Base-by-base conservation (phyloP, 2,888 invertebrate genomes). In the Sinohyriopsis cumingii region DNA sequence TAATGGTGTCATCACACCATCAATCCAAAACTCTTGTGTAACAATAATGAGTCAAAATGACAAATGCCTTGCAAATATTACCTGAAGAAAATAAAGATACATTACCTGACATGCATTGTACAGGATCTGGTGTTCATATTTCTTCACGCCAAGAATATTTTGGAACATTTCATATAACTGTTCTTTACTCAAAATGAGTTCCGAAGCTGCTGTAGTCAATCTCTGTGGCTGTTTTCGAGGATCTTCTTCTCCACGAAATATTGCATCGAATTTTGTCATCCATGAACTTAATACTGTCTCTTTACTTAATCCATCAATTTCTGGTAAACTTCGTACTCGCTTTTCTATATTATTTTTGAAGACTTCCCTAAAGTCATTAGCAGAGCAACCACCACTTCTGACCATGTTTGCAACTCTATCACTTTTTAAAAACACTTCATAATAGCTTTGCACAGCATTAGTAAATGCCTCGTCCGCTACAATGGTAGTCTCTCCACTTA, bases 131-230 rank as follows among this genome's bases (percentile, higher is more conserved):
- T 99, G 99, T 91, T 99, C 99, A 91, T 99, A 99, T 91, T 99
- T 99, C 92, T 99, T 99, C 68, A 99, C 96, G 68, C 95, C 95
- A 75, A 99, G 92, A 83, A 99, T 98, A 91, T 98, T 98, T 91
- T 99, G 99, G 91, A 99, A 99, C 97, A 99, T 98, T 91, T 99
- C 99, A 91, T 98, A 99, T 19, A 99, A 93, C 90, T 99, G 99
- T 89, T 99, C 99, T 92, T 99, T 99, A 85, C 97, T 97, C 82
- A 99, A 93, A 88, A 99, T 97, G 83, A 96, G 93, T 91, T 98
- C 98, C 67, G 90, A 89, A 63, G 90, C 87, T 77, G 90, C 87
- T 67, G 89, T 87, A 62, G 88, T 82, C 81, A 87, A 82, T 68
- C 96, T 95, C 90, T 95, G 95, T 55, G 88, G 86, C 70, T 87